A percentile compares a stretch with the other conserved stretches of the same genome.
Evolutionary conservation across 2,113 vertebrate species (phyloP).

Genomic region (Centrocercus urophasianus): DNA sequence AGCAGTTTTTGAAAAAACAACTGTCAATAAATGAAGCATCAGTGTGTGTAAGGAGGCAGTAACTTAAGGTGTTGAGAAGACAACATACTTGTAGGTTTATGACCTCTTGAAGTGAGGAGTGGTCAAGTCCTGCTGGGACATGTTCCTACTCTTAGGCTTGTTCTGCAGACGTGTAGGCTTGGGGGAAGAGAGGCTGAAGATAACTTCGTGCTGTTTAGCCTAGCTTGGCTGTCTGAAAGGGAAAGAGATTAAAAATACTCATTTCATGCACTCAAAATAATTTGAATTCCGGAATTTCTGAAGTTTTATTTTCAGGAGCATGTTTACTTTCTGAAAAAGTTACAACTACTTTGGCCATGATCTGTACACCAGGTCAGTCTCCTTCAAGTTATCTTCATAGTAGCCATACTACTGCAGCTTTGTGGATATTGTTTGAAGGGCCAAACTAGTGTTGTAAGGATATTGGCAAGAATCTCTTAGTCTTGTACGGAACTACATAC

Average conservation of each 20-base stretch:
- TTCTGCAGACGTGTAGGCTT: conserved; percentile 24
- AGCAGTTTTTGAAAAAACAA: not conserved
- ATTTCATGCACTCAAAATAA: not conserved
- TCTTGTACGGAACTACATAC: not conserved
- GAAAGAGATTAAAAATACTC: not conserved
- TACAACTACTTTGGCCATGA: not conserved
- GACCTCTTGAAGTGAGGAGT: conserved; percentile 24
- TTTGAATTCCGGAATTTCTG: not conserved
- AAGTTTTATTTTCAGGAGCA: not conserved
- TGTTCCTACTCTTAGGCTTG: conserved; percentile 24
- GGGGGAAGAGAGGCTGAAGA: not conserved
- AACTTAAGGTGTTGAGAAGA: not conserved
- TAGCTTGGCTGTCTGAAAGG: not conserved
- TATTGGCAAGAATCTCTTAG: not conserved
- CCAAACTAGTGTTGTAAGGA: not conserved
- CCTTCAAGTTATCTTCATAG: not conserved
- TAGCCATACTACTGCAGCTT: not conserved
- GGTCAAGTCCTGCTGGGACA: conserved; percentile 10
- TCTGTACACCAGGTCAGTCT: not conserved
- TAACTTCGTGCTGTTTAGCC: not conserved
- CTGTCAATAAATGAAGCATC: not conserved
- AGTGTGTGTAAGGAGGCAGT: not conserved
- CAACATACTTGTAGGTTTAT: not conserved
- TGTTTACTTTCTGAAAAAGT: not conserved
- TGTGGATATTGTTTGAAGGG: not conserved